Evolutionary conservation across 2,888 invertebrate species (phyloP).

Genomic region (Catocala fraxini): DNA sequence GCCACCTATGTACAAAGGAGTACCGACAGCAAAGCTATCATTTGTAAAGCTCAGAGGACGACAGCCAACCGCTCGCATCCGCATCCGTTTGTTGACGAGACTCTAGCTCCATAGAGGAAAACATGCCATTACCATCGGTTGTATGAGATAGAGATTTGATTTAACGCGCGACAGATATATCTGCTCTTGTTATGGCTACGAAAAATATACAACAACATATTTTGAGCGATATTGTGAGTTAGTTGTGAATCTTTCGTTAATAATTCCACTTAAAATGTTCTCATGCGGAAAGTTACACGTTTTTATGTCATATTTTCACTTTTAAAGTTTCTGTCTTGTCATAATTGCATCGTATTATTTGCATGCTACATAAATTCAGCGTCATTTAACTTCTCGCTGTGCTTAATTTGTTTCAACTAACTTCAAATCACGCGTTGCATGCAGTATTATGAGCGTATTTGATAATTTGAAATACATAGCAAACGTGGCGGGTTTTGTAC

Average conservation of each 20-base stretch:
- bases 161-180: slow-evolving; percentile 18
- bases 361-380: no score
- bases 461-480: slow-evolving; percentile 1
- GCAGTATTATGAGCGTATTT: neutral
- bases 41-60: slow-evolving; percentile 61
- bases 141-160: slow-evolving; percentile 35
- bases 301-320: no score
- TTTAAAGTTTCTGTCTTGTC: no score
- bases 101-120: slow-evolving; percentile 38
- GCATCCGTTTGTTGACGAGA: slow-evolving; percentile 55
- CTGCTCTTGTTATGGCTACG: neutral
- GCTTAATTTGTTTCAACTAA: no score
- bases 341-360: no score
- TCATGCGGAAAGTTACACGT: no score
- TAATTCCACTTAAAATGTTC: no score
- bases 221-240: no score
- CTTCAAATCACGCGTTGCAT: neutral
- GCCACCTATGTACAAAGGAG: slow-evolving; percentile 23
- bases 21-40: slow-evolving; percentile 51
- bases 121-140: slow-evolving; percentile 33
- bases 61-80: slow-evolving; percentile 46
- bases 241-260: no score
- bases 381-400: no score
- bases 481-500: neutral
- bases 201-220: slow-evolving; percentile 3